Conservation (phyloP, 2,888 invertebrate species). For the Cybosia mesomella region DNA sequence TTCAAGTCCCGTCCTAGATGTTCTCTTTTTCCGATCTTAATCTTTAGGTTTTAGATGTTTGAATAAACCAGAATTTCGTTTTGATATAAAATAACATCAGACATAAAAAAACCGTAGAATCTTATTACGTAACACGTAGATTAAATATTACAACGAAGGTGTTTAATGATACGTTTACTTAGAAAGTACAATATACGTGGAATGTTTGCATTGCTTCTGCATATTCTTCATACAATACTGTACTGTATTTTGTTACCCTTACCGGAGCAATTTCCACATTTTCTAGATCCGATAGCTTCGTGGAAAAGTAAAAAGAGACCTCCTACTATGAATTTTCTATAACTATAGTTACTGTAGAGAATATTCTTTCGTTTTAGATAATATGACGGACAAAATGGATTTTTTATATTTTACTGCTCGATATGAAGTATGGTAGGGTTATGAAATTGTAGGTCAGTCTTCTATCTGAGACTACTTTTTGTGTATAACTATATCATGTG, state of each 20-base stretch:
- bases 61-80: neutral
- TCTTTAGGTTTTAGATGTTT: too few species aligned
- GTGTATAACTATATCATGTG: too few species aligned
- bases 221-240: slow-evolving; percentile 8
- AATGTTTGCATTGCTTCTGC: slow-evolving; percentile 5
- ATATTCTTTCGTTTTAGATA: too few species aligned
- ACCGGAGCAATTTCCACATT: slow-evolving; percentile 26
- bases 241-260: slow-evolving; percentile 22
- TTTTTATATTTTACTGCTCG: too few species aligned
- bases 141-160: slow-evolving; percentile 16
- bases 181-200: slow-evolving; percentile 20
- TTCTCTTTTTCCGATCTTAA: too few species aligned
- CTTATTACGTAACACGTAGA: neutral
- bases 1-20: too few species aligned
- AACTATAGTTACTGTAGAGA: neutral
- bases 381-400: too few species aligned
- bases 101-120: neutral
- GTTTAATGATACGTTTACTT: slow-evolving; percentile 19
- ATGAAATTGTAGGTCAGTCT: too few species aligned
- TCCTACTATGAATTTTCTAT: neutral
- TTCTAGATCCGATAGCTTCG: neutral
- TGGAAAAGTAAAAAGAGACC: slow-evolving; percentile 7
- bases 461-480: too few species aligned
- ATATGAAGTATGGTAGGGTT: too few species aligned
- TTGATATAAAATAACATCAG: neutral